Base-by-base conservation (phyloP, 2,113 vertebrate genomes). In the Gambusia holbrooki region DNA sequence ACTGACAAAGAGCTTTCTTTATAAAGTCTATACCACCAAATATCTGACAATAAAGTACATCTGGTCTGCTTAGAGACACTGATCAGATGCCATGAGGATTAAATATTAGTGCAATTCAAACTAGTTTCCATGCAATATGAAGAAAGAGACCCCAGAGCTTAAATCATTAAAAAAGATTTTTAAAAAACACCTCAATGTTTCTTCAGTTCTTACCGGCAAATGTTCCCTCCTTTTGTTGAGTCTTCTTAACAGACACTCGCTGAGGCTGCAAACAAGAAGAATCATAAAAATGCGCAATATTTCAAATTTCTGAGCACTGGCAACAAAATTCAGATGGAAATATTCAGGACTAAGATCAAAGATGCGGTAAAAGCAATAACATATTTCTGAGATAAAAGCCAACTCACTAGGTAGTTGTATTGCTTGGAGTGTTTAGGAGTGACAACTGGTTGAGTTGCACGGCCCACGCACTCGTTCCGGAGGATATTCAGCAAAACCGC, bases 201-300 rank as follows among this genome's bases (percentile, higher is more conserved):
- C 27, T 37, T 27, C 17, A 51, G 3, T 40, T 11, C 81, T 75
- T 27, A 94, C 93, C 93, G 85, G 87, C 32, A 25, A 32, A 29
- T 12, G 73, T 19, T 71, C 77, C 87, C 64, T 76, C 32, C 76
- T 89, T 90, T 60, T 81, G 68, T 33, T 10, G 86, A 77, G 80
- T 92, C 81, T 90, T 94, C 89, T 88, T 82, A 58, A 93, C 25
- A 8, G 93, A 91, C 67, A 94, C 91, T 83, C 92, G 87, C 81
- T 92, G 88, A 12, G 93, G 90, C 93, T 94, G 83, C 71, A 87
- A 75, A 87, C 54, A 73, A 29, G n/a, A 33, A 25, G 1, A 40
- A 35, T 73, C n/a, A 60, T 10, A 58, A 42, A n/a, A 27, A 42
- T n/a, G 3, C 11, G 5, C 13, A 8, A 3, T 5, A 25, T 14